These are phyloP conservation scores for Erythrocercus mccallii DNA, from an alignment of 2,113 vertebrate genomes.

Conservation along the genomic window DNA sequence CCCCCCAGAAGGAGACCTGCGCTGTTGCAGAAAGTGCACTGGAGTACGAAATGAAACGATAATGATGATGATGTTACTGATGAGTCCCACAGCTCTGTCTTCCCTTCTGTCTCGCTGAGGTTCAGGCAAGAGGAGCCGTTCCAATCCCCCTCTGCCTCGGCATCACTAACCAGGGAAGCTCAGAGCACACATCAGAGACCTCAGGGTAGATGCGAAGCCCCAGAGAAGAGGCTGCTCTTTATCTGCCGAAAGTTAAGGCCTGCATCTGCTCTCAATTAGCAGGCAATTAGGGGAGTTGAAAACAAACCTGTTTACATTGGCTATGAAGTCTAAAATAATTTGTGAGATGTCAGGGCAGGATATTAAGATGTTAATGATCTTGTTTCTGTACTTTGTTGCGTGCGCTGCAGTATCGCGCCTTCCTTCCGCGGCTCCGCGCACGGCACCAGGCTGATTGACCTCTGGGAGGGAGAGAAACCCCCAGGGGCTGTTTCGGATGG, in stretches of 20 bases:
- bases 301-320: slow-evolving; percentile 63
- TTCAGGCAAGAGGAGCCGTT: background rate
- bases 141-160: background rate
- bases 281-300: slow-evolving; percentile 60
- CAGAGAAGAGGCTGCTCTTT: slow-evolving; percentile 37
- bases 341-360: slow-evolving; percentile 67
- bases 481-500: background rate
- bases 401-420: background rate
- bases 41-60: slow-evolving; percentile 52
- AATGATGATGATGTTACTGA: slow-evolving; percentile 55
- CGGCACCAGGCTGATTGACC: background rate
- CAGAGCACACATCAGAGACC: background rate
- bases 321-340: slow-evolving; percentile 64
- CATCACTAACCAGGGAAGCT: background rate
- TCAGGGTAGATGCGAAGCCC: background rate
- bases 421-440: background rate
- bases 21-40: slow-evolving; percentile 18
- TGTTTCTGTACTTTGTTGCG: slow-evolving; percentile 14
- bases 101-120: background rate
- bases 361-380: slow-evolving; percentile 72
- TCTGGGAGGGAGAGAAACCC: background rate
- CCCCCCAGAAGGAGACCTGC: slow-evolving; percentile 1
- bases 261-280: slow-evolving; percentile 57
- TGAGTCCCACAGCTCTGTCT: slow-evolving; percentile 46
- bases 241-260: slow-evolving; percentile 37